These are phyloP conservation scores for Tenthredo mesomela DNA, from an alignment of 2,888 invertebrate genomes.

Conservation along the genomic window DNA sequence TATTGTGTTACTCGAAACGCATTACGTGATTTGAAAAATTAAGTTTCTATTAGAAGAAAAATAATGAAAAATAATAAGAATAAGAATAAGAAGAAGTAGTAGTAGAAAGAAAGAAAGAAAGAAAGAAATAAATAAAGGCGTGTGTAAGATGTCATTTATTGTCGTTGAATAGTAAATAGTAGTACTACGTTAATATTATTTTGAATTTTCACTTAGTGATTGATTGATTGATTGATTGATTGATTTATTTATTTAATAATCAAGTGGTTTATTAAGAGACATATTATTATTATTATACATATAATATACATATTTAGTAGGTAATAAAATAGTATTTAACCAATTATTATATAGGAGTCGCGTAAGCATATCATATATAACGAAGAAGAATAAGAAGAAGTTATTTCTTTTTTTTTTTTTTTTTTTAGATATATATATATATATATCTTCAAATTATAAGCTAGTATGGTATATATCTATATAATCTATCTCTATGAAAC, in stretches of 20 bases:
- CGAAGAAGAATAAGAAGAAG: background rate
- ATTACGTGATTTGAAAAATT: constrained; percentile 24
- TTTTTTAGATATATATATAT: constrained; percentile 48
- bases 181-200: constrained; percentile 29
- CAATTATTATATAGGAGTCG: constrained; percentile 62
- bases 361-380: constrained; percentile 72
- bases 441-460: no score
- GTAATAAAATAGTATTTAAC: constrained; percentile 45
- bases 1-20: constrained; percentile 7
- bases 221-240: no score
- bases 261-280: constrained; percentile 45
- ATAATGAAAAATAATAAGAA: no score
- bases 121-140: no score
- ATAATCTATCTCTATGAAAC: constrained; percentile 40
- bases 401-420: constrained; percentile 37
- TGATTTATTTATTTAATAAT: no score
- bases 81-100: background rate
- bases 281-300: background rate
- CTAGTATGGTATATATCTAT: no score
- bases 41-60: constrained; percentile 15
- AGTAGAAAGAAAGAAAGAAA: no score
- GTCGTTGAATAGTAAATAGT: constrained; percentile 48
- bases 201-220: constrained; percentile 37
- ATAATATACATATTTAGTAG: background rate
- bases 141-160: constrained; percentile 44